phyloP scores from a whole-genome alignment of 1,140 invertebrate genomes.

The Neodiprion fabricii region DNA sequence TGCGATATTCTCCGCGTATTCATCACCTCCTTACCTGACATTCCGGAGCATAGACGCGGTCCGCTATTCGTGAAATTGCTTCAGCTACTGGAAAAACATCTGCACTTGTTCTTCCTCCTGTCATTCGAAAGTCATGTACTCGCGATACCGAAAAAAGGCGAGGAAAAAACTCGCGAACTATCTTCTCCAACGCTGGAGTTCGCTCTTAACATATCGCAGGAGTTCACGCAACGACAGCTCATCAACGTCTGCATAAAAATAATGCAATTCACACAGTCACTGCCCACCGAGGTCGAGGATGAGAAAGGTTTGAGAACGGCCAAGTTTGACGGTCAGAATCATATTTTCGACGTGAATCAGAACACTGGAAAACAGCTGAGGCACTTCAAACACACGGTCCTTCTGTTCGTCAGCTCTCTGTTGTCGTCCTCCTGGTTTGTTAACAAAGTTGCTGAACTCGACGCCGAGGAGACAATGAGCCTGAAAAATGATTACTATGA shows the following conservation, averaged over 20 bases:
- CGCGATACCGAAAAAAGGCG: slow-evolving; percentile 49
- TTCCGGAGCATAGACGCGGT: slow-evolving; percentile 85
- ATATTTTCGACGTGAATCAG: slow-evolving; percentile 72
- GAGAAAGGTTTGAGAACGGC: slow-evolving; percentile 46
- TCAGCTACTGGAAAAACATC: slow-evolving; percentile 73
- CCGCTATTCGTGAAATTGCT: slow-evolving; percentile 83
- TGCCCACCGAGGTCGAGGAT: slow-evolving; percentile 72
- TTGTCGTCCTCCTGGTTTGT: slow-evolving; percentile 74
- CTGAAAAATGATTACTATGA: slow-evolving; percentile 70
- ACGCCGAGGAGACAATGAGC: slow-evolving; percentile 50
- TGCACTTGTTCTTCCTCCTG: slow-evolving; percentile 80
- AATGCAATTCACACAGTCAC: slow-evolving; percentile 68
- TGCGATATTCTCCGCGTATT: slow-evolving; percentile 83
- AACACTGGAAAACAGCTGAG: slow-evolving; percentile 77
- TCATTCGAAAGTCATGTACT: slow-evolving; percentile 72
- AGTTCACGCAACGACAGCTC: slow-evolving; percentile 70
- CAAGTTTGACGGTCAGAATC: slow-evolving; percentile 46
- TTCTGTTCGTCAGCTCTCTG: slow-evolving; percentile 74
- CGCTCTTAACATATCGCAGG: slow-evolving; percentile 68
- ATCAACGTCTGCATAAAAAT: slow-evolving; percentile 72
- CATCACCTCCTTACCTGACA: slow-evolving; percentile 85
- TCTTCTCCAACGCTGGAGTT: slow-evolving; percentile 71
- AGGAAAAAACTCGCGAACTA: slow-evolving; percentile 31
- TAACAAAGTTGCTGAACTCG: slow-evolving; percentile 64
- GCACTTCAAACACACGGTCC: slow-evolving; percentile 80